A percentile compares a stretch with the other conserved stretches of the same genome.
Conservation (phyloP, 2,888 invertebrate genomes). For the Cheilosia vulpina region DNA sequence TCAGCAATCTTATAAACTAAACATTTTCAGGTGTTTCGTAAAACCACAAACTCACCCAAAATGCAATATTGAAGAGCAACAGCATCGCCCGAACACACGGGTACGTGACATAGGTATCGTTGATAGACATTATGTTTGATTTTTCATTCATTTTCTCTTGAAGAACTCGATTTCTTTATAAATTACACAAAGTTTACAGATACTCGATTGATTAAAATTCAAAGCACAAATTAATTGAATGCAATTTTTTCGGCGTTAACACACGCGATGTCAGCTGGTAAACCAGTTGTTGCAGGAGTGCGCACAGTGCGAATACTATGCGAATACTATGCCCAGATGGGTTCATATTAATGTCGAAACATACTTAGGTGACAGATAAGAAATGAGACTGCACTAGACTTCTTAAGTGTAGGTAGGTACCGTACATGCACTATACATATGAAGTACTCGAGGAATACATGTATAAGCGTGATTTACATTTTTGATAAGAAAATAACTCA, state of each 20-base stretch:
- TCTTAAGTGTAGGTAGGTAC: too few relatives aligned
- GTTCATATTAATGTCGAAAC: background rate
- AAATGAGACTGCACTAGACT: background rate
- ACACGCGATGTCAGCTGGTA: background rate
- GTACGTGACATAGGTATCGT: conserved; percentile 64
- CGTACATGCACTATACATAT: background rate
- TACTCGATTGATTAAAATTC: background rate
- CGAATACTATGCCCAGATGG: background rate
- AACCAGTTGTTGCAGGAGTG: conserved; percentile 21
- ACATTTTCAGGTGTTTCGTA: background rate
- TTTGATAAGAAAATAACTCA: conserved; percentile 41
- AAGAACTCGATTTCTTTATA: background rate
- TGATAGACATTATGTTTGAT: conserved; percentile 32
- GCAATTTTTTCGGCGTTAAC: background rate
- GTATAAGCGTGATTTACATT: conserved; percentile 27
- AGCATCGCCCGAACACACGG: conserved; percentile 75
- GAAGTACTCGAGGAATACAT: background rate
- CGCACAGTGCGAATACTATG: conserved; percentile 14
- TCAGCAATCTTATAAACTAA: too few relatives aligned
- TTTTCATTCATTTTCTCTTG: too few relatives aligned
- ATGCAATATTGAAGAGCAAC: conserved; percentile 76
- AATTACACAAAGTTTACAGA: conserved; percentile 4
- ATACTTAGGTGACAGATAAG: conserved; percentile 18
- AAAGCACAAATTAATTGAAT: background rate
- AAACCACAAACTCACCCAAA: conserved; percentile 73